phyloP scores from a whole-genome alignment of 2,113 vertebrate genomes.

The Grammomys surdaster region DNA sequence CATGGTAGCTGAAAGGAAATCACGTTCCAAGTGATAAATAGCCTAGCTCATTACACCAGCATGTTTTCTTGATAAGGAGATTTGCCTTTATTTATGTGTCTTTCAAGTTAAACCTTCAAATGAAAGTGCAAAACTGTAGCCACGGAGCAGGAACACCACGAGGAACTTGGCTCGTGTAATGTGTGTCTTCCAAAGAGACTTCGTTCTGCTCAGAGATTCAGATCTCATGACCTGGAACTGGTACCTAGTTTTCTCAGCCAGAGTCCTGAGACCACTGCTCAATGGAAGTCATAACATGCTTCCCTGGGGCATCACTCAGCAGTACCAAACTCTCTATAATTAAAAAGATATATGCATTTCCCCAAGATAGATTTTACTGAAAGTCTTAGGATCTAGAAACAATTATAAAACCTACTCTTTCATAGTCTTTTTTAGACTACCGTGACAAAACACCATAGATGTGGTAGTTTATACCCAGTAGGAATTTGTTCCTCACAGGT shows the following conservation, averaged over 20 bases:
- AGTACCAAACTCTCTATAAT: background rate
- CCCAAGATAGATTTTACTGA: background rate
- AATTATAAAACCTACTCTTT: background rate
- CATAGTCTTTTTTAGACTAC: background rate
- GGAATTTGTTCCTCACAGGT: background rate
- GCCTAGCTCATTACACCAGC: conserved; percentile 20
- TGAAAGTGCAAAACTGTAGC: background rate
- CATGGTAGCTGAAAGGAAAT: conserved; percentile 79
- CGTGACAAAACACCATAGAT: background rate
- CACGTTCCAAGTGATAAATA: conserved; percentile 80
- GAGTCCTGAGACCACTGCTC: background rate
- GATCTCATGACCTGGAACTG: background rate
- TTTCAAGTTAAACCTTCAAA: background rate
- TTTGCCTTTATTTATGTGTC: conserved; percentile 32
- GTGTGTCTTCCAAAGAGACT: background rate
- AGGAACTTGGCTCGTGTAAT: background rate
- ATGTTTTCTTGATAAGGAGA: conserved; percentile 22
- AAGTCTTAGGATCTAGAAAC: background rate
- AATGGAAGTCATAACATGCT: background rate
- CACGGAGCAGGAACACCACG: accelerated
- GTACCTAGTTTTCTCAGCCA: background rate
- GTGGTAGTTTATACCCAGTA: background rate
- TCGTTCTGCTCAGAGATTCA: background rate
- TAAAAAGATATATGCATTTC: background rate
- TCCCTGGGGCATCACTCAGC: background rate